These are phyloP conservation scores for Drosophila pruinosa DNA, from an alignment of 1,140 invertebrate species.

Conservation along the genomic window DNA sequence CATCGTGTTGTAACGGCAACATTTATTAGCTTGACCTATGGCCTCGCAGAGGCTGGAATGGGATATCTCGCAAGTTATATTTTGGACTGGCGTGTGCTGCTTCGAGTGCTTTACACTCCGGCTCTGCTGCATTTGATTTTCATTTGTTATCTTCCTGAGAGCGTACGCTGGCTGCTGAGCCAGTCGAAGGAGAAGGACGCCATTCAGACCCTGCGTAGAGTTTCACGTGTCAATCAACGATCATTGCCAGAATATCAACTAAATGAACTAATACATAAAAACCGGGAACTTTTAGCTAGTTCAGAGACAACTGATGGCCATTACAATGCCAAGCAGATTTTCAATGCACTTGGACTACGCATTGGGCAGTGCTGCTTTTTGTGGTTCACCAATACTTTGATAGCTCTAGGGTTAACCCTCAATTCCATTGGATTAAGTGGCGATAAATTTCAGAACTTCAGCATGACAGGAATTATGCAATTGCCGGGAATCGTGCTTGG, in stretches of 20 bases:
- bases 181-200: slow-evolving; percentile 87
- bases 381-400: slow-evolving; percentile 88
- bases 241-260: slow-evolving; percentile 84
- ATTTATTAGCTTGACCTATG: slow-evolving; percentile 87
- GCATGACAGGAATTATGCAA: slow-evolving; percentile 87
- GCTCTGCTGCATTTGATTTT: slow-evolving; percentile 86
- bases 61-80: slow-evolving; percentile 87
- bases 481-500: slow-evolving; percentile 88
- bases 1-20: slow-evolving; percentile 89
- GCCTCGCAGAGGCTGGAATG: slow-evolving; percentile 88
- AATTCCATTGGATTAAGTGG: slow-evolving; percentile 89
- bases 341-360: slow-evolving; percentile 83
- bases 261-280: slow-evolving; percentile 73
- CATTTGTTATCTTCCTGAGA: slow-evolving; percentile 86
- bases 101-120: slow-evolving; percentile 87
- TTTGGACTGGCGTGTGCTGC: slow-evolving; percentile 88
- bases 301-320: slow-evolving; percentile 66
- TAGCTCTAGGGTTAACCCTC: slow-evolving; percentile 91
- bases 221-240: slow-evolving; percentile 88
- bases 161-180: slow-evolving; percentile 89
- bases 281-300: slow-evolving; percentile 52
- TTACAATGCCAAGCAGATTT: slow-evolving; percentile 83
- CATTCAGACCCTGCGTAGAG: slow-evolving; percentile 84
- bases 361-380: slow-evolving; percentile 87
- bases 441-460: slow-evolving; percentile 88